Conservation (phyloP, 2,888 invertebrate genomes). For the Podabrus alpinus region DNA sequence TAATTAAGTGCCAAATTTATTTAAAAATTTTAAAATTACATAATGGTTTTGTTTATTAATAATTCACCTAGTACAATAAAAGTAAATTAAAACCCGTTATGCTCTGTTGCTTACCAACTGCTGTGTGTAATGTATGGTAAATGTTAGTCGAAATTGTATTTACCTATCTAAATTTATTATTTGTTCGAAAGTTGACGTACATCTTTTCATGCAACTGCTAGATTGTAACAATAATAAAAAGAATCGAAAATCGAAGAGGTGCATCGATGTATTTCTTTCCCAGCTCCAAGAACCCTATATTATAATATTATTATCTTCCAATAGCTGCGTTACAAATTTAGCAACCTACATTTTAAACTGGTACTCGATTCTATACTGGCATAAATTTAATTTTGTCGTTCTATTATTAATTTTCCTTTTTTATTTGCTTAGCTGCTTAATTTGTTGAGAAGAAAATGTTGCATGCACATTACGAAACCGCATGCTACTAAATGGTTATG, state of each 20-base stretch:
- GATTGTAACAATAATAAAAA: background rate
- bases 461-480: background rate
- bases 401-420: conserved; percentile 15
- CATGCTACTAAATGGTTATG: background rate
- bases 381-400: conserved; percentile 25
- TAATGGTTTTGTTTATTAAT: background rate
- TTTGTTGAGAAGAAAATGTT: background rate
- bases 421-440: conserved; percentile 4
- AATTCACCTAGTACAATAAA: background rate
- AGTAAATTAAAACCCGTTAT: background rate
- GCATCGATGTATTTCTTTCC: too few species aligned
- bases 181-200: background rate
- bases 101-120: conserved; percentile 7
- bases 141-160: background rate
- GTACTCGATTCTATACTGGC: conserved; percentile 10
- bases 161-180: background rate
- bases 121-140: conserved; percentile 13
- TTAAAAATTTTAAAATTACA: background rate
- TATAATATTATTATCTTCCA: background rate
- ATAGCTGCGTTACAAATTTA: conserved; percentile 20
- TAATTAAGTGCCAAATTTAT: background rate
- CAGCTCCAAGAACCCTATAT: background rate
- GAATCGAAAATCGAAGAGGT: too few species aligned
- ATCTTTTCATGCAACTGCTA: background rate
- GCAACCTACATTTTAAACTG: conserved; percentile 24